Evolutionary conservation across 2,888 invertebrate genomes (phyloP).

Genomic region (Cephus spinipes): DNA sequence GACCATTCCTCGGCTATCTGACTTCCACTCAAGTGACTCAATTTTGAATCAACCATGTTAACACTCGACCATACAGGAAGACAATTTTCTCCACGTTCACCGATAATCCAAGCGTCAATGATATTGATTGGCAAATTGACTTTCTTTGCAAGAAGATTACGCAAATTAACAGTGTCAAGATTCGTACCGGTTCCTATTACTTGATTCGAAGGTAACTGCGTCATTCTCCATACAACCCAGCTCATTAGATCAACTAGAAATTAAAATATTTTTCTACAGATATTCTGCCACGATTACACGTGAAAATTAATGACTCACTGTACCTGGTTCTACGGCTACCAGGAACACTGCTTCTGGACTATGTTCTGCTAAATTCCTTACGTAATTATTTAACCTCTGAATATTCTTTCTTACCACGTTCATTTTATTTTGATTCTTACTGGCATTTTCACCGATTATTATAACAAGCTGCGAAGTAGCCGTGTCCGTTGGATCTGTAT

Average conservation of each 20-base stretch:
- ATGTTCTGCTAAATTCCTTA: neutral
- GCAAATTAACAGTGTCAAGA: neutral
- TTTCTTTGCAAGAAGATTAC: neutral
- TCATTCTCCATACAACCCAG: neutral
- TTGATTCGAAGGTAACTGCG: neutral
- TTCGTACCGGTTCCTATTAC: neutral
- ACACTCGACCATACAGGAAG: neutral
- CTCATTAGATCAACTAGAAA: neutral
- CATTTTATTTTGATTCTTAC: neutral
- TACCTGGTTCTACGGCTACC: neutral
- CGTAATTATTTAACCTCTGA: neutral
- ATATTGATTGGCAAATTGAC: neutral
- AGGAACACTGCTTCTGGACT: neutral
- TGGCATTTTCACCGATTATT: neutral
- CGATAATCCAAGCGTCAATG: neutral
- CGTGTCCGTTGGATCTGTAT: neutral
- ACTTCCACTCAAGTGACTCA: neutral
- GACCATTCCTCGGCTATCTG: neutral
- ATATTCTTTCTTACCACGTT: neutral
- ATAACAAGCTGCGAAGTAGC: neutral
- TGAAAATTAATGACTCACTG: neutral
- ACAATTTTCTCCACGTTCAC: neutral
- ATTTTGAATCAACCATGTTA: neutral
- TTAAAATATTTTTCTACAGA: neutral
- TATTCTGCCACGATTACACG: neutral